Conservation (phyloP, 2,888 invertebrate species). For the Xylophagus ater region DNA sequence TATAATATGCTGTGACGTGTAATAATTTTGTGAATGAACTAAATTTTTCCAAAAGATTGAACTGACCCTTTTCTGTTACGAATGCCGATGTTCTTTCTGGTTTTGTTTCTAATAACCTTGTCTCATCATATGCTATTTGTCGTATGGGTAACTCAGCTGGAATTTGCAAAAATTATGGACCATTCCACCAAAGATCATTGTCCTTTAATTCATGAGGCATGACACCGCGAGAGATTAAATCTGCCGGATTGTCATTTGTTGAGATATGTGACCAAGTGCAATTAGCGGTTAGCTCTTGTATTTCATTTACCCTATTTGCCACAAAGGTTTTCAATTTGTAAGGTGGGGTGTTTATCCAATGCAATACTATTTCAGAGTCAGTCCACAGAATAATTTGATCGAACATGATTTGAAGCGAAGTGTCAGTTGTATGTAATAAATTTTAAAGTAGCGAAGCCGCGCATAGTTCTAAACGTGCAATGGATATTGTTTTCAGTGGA, state of each 20-base stretch:
- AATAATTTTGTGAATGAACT: conserved; percentile 3
- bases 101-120: neutral
- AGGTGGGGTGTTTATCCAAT: conserved; percentile 1
- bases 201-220: neutral
- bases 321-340: conserved; percentile 1
- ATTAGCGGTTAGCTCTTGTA: conserved; percentile 3
- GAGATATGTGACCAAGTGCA: conserved; percentile 4
- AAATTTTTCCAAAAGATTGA: too few relatives aligned
- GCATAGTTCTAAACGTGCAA: neutral
- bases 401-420: neutral
- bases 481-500: conserved; percentile 1
- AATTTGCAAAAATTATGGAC: conserved; percentile 3
- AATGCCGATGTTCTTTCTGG: neutral
- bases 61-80: too few relatives aligned
- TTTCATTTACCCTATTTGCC: conserved; percentile 1
- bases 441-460: too few relatives aligned
- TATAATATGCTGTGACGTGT: neutral
- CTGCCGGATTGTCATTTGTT: neutral
- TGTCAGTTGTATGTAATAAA: too few relatives aligned
- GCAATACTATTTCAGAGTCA: neutral
- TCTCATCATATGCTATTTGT: neutral
- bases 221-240: conserved; percentile 5
- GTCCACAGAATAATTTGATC: neutral
- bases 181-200: conserved; percentile 6
- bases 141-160: neutral